phyloP scores from a whole-genome alignment of 2,888 invertebrate genomes.

The Drosophila atripex region DNA sequence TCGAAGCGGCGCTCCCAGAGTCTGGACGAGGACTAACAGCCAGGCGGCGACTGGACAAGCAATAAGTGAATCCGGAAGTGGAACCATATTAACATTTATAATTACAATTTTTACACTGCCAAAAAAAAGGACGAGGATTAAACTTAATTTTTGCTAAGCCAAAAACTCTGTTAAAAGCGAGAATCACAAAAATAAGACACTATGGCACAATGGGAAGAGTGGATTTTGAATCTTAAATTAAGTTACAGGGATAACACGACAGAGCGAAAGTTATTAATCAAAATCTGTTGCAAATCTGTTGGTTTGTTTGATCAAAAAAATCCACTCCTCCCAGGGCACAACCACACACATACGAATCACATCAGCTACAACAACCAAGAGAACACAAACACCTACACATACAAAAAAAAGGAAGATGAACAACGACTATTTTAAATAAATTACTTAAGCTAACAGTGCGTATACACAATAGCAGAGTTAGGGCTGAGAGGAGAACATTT shows the following conservation, averaged over 20 bases:
- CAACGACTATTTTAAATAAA: slow-evolving; percentile 80
- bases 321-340: slow-evolving; percentile 32
- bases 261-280: not conserved
- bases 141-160: slow-evolving; percentile 65
- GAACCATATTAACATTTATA: slow-evolving; percentile 43
- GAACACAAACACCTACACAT: slow-evolving; percentile 15
- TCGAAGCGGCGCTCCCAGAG: slow-evolving; percentile 73
- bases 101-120: slow-evolving; percentile 79
- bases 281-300: not conserved
- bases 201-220: slow-evolving; percentile 14
- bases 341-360: slow-evolving; percentile 37
- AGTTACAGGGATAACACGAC: not conserved
- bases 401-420: slow-evolving; percentile 54
- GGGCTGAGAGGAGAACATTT: slow-evolving; percentile 52
- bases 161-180: slow-evolving; percentile 45
- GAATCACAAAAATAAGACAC: slow-evolving; percentile 25
- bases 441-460: slow-evolving; percentile 70
- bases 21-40: slow-evolving; percentile 65
- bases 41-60: slow-evolving; percentile 60
- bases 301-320: slow-evolving; percentile 1
- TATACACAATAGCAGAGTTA: slow-evolving; percentile 57
- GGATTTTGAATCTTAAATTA: not conserved
- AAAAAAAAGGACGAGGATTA: slow-evolving; percentile 55
- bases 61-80: slow-evolving; percentile 51
- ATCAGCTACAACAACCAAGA: slow-evolving; percentile 47